Conservation (phyloP, 2,888 invertebrate genomes). For the Sinhomidia bicolor region DNA sequence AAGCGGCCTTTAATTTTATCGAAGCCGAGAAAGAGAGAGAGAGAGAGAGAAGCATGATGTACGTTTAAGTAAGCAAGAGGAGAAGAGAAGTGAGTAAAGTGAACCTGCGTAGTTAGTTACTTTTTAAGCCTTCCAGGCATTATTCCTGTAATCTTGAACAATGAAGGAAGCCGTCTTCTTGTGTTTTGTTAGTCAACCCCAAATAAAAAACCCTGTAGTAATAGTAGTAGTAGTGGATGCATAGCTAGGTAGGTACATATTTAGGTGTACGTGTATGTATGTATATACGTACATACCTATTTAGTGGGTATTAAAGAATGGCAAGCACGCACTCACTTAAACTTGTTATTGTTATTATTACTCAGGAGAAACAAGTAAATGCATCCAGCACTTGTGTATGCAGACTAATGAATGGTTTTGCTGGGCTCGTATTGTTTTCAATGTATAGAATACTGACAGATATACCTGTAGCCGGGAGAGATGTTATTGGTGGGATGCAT, state of each 20-base stretch:
- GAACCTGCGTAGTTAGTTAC: constrained; percentile 64
- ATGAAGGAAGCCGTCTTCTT: constrained; percentile 45
- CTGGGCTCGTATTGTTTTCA: constrained; percentile 28
- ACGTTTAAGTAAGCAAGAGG: constrained; percentile 41
- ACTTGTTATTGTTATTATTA: constrained; percentile 45
- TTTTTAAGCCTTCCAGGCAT: constrained; percentile 68
- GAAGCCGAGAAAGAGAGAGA: constrained; percentile 68
- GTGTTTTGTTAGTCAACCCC: background rate
- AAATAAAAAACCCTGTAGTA: background rate
- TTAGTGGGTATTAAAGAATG: background rate
- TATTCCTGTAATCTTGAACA: constrained; percentile 51
- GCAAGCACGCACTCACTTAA: constrained; percentile 45
- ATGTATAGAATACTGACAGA: background rate
- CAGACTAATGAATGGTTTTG: constrained; percentile 28
- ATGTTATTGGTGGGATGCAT: too few species aligned
- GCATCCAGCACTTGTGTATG: constrained; percentile 22
- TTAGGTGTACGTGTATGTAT: background rate
- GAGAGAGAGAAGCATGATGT: constrained; percentile 21
- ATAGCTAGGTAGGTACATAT: background rate
- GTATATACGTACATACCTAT: background rate
- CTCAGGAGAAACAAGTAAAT: constrained; percentile 18
- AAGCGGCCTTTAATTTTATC: constrained; percentile 80
- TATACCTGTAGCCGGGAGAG: background rate
- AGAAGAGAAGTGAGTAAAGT: constrained; percentile 10
- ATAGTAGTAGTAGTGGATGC: background rate